phyloP scores from a whole-genome alignment of 92 coral and sea anemone genomes.

The Micromussa lordhowensis region DNA sequence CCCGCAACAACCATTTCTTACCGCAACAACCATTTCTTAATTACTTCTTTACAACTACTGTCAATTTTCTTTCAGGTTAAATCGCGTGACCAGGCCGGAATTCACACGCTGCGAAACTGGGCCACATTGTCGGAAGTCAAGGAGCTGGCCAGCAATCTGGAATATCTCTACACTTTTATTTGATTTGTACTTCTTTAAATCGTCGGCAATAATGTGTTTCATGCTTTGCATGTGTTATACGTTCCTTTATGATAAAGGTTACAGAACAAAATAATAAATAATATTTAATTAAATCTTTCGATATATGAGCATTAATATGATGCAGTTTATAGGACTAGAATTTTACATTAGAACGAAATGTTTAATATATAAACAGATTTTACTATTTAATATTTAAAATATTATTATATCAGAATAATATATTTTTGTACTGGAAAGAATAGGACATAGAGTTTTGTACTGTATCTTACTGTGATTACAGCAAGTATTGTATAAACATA shows the following conservation, averaged over 20 bases:
- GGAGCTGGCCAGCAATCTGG: neutral
- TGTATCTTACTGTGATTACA: no score
- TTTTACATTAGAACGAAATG: neutral
- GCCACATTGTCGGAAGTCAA: neutral
- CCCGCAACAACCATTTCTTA: no score
- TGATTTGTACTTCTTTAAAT: neutral
- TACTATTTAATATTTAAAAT: neutral
- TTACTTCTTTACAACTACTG: neutral
- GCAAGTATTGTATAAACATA: no score
- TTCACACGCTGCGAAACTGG: constrained; percentile 14
- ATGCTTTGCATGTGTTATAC: constrained; percentile 26
- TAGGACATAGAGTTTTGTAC: no score
- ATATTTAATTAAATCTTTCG: constrained; percentile 1
- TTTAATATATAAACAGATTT: neutral
- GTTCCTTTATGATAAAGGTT: constrained; percentile 32
- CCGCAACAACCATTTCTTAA: neutral
- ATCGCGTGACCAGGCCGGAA: neutral
- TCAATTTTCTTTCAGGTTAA: neutral
- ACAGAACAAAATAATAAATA: neutral
- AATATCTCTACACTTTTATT: neutral
- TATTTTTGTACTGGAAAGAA: no score
- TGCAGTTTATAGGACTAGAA: neutral
- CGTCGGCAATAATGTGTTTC: neutral
- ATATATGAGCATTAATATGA: neutral
- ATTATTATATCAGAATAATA: neutral